A percentile compares a stretch with the other conserved stretches of the same genome.
Evolutionary conservation across 2,797 vertebrate genomes (phyloP).

Genomic region (Nannoperca australis): DNA sequence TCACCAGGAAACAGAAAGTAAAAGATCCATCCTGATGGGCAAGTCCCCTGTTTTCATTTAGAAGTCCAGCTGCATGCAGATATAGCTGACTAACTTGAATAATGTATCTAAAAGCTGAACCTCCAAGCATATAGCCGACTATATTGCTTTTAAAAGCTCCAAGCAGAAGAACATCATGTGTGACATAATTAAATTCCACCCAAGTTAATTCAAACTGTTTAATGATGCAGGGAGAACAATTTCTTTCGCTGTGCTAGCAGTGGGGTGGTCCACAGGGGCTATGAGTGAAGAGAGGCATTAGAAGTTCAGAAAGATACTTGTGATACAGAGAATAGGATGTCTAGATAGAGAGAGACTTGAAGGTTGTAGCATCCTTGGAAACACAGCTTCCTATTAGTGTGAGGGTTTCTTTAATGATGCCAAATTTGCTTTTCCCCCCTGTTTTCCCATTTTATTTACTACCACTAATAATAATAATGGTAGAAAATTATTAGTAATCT

Average conservation of each 20-base stretch:
- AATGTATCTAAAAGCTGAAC: conserved; percentile 77
- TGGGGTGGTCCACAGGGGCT: conserved; percentile 69
- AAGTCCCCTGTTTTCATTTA: conserved; percentile 60
- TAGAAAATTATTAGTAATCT: neutral
- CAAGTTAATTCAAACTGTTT: conserved; percentile 85
- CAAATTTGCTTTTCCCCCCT: conserved; percentile 1
- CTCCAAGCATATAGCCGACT: conserved; percentile 69
- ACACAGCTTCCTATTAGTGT: conserved; percentile 28
- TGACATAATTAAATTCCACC: conserved; percentile 85
- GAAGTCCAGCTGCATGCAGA: conserved; percentile 60
- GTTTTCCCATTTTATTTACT: neutral
- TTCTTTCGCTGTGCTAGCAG: conserved; percentile 76
- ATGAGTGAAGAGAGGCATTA: conserved; percentile 68
- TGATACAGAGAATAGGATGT: conserved; percentile 49
- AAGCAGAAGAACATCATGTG: conserved; percentile 80
- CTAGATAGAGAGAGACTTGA: conserved; percentile 57
- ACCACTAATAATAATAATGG: neutral
- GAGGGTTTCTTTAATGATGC: conserved; percentile 42
- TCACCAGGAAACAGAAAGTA: conserved; percentile 51
- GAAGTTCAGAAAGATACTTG: conserved; percentile 64
- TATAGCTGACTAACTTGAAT: conserved; percentile 76
- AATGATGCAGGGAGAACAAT: conserved; percentile 84
- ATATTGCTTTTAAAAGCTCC: conserved; percentile 78
- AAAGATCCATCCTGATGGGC: conserved; percentile 40
- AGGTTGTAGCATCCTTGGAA: conserved; percentile 56